Evolutionary conservation across 2,113 vertebrate genomes (phyloP), one percentile per base, ranked within the genome.

Genomic region (Peucedramus taeniatus): DNA sequence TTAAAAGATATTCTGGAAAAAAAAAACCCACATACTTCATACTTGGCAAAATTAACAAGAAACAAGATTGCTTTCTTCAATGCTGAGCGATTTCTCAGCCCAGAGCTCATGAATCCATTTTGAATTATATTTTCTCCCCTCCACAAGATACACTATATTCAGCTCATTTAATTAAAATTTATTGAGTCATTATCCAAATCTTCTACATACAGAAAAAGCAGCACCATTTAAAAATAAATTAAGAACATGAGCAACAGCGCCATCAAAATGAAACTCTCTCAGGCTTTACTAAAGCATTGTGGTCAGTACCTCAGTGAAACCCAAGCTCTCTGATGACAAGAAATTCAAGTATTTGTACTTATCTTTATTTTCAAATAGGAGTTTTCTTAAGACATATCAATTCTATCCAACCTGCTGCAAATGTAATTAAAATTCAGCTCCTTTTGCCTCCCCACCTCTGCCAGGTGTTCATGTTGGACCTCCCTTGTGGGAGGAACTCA

Each of bases 101-200:
- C 83, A 81, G 51, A 91, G 81, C 83, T 66, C 53, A 71, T 50
- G 56, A 93, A 94, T 87, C 69, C 77, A 79, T 72, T 94, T n/a
- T 82, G 87, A 84, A 71, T 92, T 60, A 11, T 23, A 75, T 94
- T 66, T 92, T 80, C 80, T 71, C 64, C 72, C 72, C 69, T 93
- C 37, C 84, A 44, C 44, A 71, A 93, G 77, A 88, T 61, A 33
- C 50, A 93, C 83, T 42, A 35, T 85, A 91, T 93, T 94, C 94
- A 96, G 92, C 87, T 94, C 71, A 82, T 91, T 97, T 97, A 97
- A 98, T 97, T 98, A 97, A 94, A 95, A 96, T 95, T 85, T 95
- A 97, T 94, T 59, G 90, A 96, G 74, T 88, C 94, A 96, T 95
- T 97, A 93, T 96, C 91, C 64, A 66, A 93, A 82, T 92, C 85